phyloP scores from a whole-genome alignment of 2,888 invertebrate species.

The Mantis religiosa region DNA sequence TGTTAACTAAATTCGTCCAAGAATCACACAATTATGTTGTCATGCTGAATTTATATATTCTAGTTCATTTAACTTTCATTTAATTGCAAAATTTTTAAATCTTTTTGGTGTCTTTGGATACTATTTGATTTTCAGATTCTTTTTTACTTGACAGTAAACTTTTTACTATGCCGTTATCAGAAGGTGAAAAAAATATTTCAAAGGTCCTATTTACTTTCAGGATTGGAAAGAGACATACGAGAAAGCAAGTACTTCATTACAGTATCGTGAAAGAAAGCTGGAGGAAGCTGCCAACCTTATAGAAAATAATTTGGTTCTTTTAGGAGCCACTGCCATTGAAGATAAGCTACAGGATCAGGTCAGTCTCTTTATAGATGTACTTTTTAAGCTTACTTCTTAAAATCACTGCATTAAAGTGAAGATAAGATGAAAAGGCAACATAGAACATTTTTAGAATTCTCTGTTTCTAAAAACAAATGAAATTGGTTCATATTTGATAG shows the following conservation, averaged over 20 bases:
- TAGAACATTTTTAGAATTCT: no score
- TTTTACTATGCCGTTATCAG: no score
- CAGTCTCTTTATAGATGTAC: constrained; percentile 25
- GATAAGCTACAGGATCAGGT: constrained; percentile 85
- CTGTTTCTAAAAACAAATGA: no score
- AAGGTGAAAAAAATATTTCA: neutral
- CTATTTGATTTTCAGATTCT: no score
- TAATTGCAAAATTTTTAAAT: no score
- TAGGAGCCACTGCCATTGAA: constrained; percentile 97
- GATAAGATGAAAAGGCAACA: neutral
- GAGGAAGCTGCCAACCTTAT: constrained; percentile 91
- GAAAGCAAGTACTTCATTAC: constrained; percentile 77
- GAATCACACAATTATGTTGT: no score
- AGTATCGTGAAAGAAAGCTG: constrained; percentile 81
- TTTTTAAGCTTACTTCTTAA: neutral
- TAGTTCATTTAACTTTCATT: no score
- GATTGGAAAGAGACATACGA: constrained; percentile 85
- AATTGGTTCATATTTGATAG: no score
- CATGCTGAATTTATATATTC: no score
- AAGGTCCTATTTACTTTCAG: constrained; percentile 39
- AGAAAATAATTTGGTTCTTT: constrained; percentile 79
- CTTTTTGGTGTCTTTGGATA: no score
- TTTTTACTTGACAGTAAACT: no score
- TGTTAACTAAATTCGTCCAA: no score
- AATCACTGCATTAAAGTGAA: neutral